phyloP scores from a whole-genome alignment of 2,888 invertebrate genomes.

The Listrodromus nycthemerus region DNA sequence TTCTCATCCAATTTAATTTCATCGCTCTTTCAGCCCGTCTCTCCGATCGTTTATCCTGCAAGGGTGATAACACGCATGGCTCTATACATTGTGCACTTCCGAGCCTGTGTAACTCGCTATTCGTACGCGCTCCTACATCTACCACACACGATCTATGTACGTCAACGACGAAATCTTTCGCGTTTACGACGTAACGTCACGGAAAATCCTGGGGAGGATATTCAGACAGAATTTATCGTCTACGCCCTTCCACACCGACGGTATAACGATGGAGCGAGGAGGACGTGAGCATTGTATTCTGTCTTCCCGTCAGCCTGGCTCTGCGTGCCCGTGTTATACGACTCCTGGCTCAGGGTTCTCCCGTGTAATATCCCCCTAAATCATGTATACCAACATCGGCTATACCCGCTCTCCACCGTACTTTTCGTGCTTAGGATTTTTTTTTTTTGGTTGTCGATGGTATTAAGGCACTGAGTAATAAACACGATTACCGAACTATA shows the following conservation, averaged over 20 bases:
- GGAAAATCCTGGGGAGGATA: conserved; percentile 44
- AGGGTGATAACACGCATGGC: conserved; percentile 13
- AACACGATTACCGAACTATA: neutral
- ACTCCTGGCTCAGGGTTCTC: neutral
- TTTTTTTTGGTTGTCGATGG: neutral
- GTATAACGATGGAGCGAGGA: conserved; percentile 3
- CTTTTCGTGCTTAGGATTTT: neutral
- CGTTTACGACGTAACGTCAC: conserved; percentile 49
- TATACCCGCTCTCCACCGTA: neutral
- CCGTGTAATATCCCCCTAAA: conserved; percentile 3
- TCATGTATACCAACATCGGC: conserved; percentile 16
- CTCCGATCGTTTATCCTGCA: conserved; percentile 19
- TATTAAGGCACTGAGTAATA: neutral
- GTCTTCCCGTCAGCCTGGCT: neutral
- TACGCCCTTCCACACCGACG: conserved; percentile 4
- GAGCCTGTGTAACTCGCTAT: neutral
- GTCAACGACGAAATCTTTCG: conserved; percentile 15
- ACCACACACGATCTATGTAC: neutral
- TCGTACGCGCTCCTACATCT: neutral
- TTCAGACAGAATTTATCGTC: conserved; percentile 47
- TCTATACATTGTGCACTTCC: neutral
- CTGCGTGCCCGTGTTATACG: conserved; percentile 16
- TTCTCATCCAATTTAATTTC: conserved; percentile 13
- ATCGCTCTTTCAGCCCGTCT: conserved; percentile 7
- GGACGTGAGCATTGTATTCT: conserved; percentile 30